Percentiles rank a stretch among this genome's conserved stretches.
Conservation (phyloP, 2,888 invertebrate species). For the Ectobius pallidus region DNA sequence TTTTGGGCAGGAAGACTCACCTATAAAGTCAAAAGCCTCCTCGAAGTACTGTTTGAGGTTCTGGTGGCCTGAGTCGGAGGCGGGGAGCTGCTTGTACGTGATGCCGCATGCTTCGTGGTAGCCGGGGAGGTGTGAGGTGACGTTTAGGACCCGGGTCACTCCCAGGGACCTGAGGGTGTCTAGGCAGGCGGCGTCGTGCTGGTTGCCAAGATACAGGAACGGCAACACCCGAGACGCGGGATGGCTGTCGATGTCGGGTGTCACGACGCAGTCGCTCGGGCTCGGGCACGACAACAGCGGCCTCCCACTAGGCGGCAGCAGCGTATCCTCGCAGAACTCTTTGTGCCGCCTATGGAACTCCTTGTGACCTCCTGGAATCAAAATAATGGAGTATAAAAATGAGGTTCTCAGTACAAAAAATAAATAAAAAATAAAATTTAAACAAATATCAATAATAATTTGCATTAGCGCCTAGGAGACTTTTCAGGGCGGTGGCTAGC, state of each 20-base stretch:
- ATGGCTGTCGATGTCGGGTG: slow-evolving; percentile 71
- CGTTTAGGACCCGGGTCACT: slow-evolving; percentile 80
- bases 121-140: slow-evolving; percentile 76
- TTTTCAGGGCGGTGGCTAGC: neutral
- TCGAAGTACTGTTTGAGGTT: slow-evolving; percentile 89
- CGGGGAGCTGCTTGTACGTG: slow-evolving; percentile 78
- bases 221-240: slow-evolving; percentile 80
- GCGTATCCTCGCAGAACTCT: slow-evolving; percentile 73
- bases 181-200: slow-evolving; percentile 77
- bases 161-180: slow-evolving; percentile 68
- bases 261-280: slow-evolving; percentile 43
- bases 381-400: slow-evolving; percentile 36
- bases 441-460: neutral
- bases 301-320: slow-evolving; percentile 57
- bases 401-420: neutral
- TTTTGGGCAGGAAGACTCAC: too few relatives aligned
- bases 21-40: slow-evolving; percentile 85
- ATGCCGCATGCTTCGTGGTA: slow-evolving; percentile 71
- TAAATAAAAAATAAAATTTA: neutral
- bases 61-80: slow-evolving; percentile 82
- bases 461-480: neutral
- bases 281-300: slow-evolving; percentile 47
- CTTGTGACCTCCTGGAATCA: slow-evolving; percentile 68
- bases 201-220: slow-evolving; percentile 82
- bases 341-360: slow-evolving; percentile 73